Evolutionary conservation across 2,888 invertebrate genomes (phyloP).

Genomic region (Seladonia tumulorum): DNA sequence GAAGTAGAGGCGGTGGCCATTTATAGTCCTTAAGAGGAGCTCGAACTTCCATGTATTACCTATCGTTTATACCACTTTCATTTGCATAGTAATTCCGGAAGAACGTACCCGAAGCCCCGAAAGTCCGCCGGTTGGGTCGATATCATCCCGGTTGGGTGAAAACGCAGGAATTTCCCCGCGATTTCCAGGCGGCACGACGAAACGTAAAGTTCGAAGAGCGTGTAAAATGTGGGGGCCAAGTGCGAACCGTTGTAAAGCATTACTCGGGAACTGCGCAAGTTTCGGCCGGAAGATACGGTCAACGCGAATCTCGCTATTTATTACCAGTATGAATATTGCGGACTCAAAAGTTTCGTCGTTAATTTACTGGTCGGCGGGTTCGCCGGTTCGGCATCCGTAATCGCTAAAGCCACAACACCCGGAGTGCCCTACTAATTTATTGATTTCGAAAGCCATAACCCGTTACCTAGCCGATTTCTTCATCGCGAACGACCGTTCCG

Average conservation of each 20-base stretch:
- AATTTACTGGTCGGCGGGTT: constrained; percentile 6
- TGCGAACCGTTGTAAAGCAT: constrained; percentile 52
- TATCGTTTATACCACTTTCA: constrained; percentile 10
- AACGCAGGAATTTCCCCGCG: constrained; percentile 25
- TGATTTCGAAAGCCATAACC: constrained; percentile 11
- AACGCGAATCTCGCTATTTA: constrained; percentile 45
- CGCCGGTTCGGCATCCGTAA: neutral
- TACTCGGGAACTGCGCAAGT: constrained; percentile 37
- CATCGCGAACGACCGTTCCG: neutral
- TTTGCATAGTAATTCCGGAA: constrained; percentile 27
- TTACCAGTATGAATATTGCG: constrained; percentile 28
- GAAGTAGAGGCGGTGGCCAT: neutral
- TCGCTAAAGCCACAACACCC: neutral
- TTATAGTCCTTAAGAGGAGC: neutral
- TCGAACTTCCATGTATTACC: constrained; percentile 6
- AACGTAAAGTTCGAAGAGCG: constrained; percentile 33
- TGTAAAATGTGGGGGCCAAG: constrained; percentile 42
- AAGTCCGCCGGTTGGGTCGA: constrained; percentile 8
- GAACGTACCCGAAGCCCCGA: neutral
- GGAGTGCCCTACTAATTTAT: neutral
- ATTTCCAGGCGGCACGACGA: constrained; percentile 11
- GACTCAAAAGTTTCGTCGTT: constrained; percentile 29
- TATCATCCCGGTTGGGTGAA: constrained; percentile 21
- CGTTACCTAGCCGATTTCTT: constrained; percentile 2
- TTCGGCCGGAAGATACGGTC: constrained; percentile 34